Conservation (phyloP, 35 echinoderm and acorn worm species). For the Lytechinus pictus region DNA sequence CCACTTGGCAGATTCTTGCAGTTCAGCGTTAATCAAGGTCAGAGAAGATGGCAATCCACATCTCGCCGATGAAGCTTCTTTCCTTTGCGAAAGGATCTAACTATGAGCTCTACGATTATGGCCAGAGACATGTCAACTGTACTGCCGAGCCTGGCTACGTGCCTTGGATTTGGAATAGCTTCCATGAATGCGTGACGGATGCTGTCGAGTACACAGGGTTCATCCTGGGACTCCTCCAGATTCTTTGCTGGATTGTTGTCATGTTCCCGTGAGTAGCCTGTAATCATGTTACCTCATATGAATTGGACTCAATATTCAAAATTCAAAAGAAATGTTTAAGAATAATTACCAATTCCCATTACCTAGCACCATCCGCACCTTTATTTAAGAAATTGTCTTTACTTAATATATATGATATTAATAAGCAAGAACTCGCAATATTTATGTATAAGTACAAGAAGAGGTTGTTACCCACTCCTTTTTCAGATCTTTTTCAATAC, state of each 20-base stretch:
- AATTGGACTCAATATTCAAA: too few species aligned
- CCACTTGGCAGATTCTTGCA: not conserved
- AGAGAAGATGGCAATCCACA: not conserved
- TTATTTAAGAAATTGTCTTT: too few species aligned
- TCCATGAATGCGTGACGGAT: constrained; percentile 76
- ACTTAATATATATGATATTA: too few species aligned
- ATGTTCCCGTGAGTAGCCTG: constrained; percentile 86
- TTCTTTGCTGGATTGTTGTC: constrained; percentile 84
- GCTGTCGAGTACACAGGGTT: constrained; percentile 78
- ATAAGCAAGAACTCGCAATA: too few species aligned
- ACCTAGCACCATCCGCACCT: too few species aligned
- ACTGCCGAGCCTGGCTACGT: not conserved
- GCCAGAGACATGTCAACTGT: constrained; percentile 50
- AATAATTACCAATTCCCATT: too few species aligned
- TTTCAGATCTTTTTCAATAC: too few species aligned
- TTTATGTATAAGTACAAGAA: too few species aligned
- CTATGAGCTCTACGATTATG: not conserved
- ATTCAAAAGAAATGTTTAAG: too few species aligned
- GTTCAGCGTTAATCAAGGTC: not conserved
- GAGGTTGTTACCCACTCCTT: too few species aligned
- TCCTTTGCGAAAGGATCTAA: not conserved
- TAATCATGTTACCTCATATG: too few species aligned
- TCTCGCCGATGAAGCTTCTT: constrained; percentile 17
- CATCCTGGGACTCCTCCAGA: constrained; percentile 77
- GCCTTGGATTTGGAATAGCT: constrained; percentile 71